Base-by-base conservation (phyloP, 2,113 vertebrate genomes). In the Trichechus manatus region DNA sequence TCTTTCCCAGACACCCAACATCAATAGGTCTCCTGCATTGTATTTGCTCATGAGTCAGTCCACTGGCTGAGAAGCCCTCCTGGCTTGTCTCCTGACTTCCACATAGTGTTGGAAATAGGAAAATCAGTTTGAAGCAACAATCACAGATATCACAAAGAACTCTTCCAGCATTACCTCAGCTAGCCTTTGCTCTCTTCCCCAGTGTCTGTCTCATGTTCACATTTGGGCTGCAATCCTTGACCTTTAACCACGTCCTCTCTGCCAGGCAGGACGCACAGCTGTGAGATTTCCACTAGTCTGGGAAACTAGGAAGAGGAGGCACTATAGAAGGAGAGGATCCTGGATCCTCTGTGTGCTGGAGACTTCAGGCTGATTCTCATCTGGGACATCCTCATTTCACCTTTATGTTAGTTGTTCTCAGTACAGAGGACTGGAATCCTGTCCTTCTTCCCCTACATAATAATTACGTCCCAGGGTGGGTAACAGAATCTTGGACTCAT, bases 121-220 rank as follows among this genome's bases (percentile, higher is more conserved):
- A n/a, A 36, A 66, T n/a, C 20, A 42, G n/a, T 27, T 31, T 85
- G 88, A 47, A 72, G 63, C 81, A 77, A 79, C 7, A 1, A 5
- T 39, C 25, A 2, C 77, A 91, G 86, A 42, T 14, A 11, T 23
- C 53, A 42, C 53, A 39, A 56, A 84, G 94, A 64, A 77, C 0
- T 3, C 33, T 86, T 64, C 63, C 72, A 56, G 0, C 0, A 61
- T 83, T 11, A 93, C 97, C 93, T 91, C 27, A 25, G n/a, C 11
- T 83, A 5, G 2, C 39, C 93, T 97, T 39, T 93, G 70, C 93
- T 72, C 75, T 77, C 96, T 96, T 70, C 82, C 96, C 96, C 5
- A 9, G 72, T 31, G 72, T 66, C 97, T 27, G 39, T 5, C 36
- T 95, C 89, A 56, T 42, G 0, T 14, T 89, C 75, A 66, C 88